Conservation (phyloP, 2,797 vertebrate species). For the Hippoglossus hippoglossus region DNA sequence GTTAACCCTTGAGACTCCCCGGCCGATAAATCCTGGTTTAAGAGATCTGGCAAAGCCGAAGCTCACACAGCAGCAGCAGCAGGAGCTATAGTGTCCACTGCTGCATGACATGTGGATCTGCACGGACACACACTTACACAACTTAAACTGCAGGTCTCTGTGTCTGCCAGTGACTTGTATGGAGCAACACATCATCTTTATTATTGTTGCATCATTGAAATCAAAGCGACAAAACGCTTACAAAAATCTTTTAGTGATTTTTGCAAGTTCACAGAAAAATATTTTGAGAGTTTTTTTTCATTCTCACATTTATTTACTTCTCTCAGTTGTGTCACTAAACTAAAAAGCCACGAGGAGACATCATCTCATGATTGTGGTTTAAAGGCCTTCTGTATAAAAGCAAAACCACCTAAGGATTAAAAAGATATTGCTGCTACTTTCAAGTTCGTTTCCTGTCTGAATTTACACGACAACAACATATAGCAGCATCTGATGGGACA, state of each 20-base stretch:
- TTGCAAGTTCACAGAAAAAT: background rate
- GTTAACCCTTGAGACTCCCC: conserved; percentile 70
- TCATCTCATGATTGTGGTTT: background rate
- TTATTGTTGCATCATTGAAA: background rate
- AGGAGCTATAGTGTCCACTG: conserved; percentile 16
- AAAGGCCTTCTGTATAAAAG: background rate
- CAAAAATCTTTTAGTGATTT: background rate
- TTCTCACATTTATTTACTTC: background rate
- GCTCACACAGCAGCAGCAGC: conserved; percentile 43
- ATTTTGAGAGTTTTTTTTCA: background rate
- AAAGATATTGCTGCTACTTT: conserved; percentile 8
- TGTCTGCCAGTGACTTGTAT: background rate
- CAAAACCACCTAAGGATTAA: background rate
- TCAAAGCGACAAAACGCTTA: background rate
- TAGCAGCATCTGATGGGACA: conserved; percentile 73
- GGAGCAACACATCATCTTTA: background rate
- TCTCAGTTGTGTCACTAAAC: background rate
- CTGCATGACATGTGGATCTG: conserved; percentile 31
- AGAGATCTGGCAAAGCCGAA: conserved; percentile 58
- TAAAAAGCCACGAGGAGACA: too few relatives aligned
- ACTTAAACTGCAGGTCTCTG: conserved; percentile 8
- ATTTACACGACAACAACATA: conserved; percentile 45
- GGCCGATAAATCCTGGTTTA: conserved; percentile 66
- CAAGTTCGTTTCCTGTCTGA: conserved; percentile 19
- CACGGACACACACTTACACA: background rate